Evolutionary conservation across 2,113 vertebrate genomes (phyloP), one percentile per base, ranked within the genome.

Genomic region (Ancistrus triradiatus): DNA sequence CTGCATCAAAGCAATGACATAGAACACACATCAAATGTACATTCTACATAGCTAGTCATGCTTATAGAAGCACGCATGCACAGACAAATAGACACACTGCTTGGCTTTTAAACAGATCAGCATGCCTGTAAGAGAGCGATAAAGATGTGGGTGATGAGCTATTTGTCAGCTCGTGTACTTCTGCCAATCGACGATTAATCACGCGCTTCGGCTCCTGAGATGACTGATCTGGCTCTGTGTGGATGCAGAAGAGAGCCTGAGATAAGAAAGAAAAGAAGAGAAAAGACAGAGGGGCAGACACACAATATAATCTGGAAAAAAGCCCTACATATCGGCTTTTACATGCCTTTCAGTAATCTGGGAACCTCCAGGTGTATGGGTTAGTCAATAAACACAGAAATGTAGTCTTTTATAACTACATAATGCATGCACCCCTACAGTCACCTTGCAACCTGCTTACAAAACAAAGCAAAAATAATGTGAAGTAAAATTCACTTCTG

Each of bases 71-170:
- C n/a, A n/a, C n/a, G n/a, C n/a, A n/a, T n/a, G n/a, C n/a, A n/a
- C n/a, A n/a, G n/a, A n/a, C n/a, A n/a, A n/a, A n/a, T n/a, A n/a
- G n/a, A n/a, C n/a, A n/a, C n/a, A n/a, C n/a, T n/a, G n/a, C n/a
- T n/a, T 48, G 7, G 37, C 28, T 49, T 14, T 38, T 11, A 50
- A 35, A 53, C 40, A 49, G 25, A 59, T 40, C 59, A 28, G 22
- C 24, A 53, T 8, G 53, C 50, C 75, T 77, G 75, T 31, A 17
- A 69, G 63, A 63, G 69, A 19, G 53, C 72, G 75, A 77, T 77
- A 77, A 77, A 72, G 69, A 50, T 56, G 63, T 59, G 60, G 17
- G 40, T 63, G 68, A 62, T 46, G 55, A 58, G 69, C 59, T 74
- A 59, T 77, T 58, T 64, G 66, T 78, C 65, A 67, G 61, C 24